A percentile compares a stretch with the other conserved stretches of the same genome.
phyloP scores from a whole-genome alignment of 2,797 vertebrate species.

The Sebastes taczanowskii region DNA sequence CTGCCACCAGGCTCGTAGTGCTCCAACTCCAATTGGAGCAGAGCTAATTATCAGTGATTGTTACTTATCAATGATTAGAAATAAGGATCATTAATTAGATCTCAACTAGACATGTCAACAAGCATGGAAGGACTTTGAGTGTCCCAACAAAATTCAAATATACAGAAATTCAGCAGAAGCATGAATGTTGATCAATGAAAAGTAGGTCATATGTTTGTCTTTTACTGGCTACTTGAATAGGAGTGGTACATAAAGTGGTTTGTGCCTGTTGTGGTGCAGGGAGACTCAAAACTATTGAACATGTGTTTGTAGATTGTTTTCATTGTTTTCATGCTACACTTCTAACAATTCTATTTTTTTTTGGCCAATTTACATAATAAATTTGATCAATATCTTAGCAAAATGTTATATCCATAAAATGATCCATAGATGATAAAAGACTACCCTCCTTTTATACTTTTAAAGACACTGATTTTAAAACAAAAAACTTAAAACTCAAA shows the following conservation, averaged over 20 bases:
- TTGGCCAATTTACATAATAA: background rate
- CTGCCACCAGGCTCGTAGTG: constrained; percentile 53
- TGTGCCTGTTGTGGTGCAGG: too few species aligned
- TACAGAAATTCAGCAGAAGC: background rate
- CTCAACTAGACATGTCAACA: constrained; percentile 47
- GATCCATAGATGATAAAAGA: too few species aligned
- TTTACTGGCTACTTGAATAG: background rate
- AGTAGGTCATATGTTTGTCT: background rate
- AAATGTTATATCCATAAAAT: background rate
- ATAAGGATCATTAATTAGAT: constrained; percentile 67
- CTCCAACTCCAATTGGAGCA: constrained; percentile 58
- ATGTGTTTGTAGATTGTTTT: background rate
- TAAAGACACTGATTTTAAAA: background rate
- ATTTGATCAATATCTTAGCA: background rate
- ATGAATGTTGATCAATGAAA: background rate
- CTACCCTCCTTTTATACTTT: too few species aligned
- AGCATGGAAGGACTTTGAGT: constrained; percentile 10
- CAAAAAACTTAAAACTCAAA: background rate
- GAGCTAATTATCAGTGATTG: constrained; percentile 63
- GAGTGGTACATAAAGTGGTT: background rate
- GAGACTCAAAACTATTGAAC: background rate
- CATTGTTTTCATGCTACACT: background rate
- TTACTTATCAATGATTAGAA: constrained; percentile 65
- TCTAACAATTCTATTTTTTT: background rate
- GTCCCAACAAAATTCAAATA: background rate